Conservation (phyloP, 2,113 vertebrate genomes). For the Australoheros scitulus region DNA sequence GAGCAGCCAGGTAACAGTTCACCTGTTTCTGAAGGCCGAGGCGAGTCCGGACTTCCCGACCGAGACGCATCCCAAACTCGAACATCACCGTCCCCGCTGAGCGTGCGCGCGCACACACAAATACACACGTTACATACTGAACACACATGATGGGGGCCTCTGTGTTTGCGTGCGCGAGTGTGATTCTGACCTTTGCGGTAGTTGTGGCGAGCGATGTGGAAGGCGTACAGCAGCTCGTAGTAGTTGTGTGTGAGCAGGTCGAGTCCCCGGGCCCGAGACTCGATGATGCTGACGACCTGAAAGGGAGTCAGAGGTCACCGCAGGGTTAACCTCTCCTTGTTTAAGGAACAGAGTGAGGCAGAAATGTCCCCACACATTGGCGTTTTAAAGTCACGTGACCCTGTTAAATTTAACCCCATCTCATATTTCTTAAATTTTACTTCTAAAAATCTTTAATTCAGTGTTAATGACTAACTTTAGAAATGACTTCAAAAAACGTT, state of each 20-base stretch:
- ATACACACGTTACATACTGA: not conserved
- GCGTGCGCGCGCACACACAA: not conserved
- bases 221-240: slow-evolving; percentile 95
- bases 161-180: not conserved
- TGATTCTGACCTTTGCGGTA: slow-evolving; percentile 88
- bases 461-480: too few relatives aligned
- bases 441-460: too few relatives aligned
- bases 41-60: slow-evolving; percentile 89
- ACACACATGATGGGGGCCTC: not conserved
- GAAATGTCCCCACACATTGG: too few relatives aligned
- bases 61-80: slow-evolving; percentile 93
- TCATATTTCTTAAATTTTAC: too few relatives aligned
- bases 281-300: slow-evolving; percentile 92
- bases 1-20: slow-evolving; percentile 90
- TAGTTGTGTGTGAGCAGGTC: slow-evolving; percentile 96
- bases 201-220: slow-evolving; percentile 95
- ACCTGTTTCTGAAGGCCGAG: slow-evolving; percentile 93
- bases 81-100: slow-evolving; percentile 93
- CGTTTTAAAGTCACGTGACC: too few relatives aligned
- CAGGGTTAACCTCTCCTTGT: not conserved
- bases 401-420: too few relatives aligned
- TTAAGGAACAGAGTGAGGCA: not conserved
- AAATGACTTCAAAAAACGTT: too few relatives aligned
- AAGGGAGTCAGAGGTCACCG: not conserved
- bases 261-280: slow-evolving; percentile 90